phyloP scores from a whole-genome alignment of 2,888 invertebrate genomes.

The Ophion costatus region DNA sequence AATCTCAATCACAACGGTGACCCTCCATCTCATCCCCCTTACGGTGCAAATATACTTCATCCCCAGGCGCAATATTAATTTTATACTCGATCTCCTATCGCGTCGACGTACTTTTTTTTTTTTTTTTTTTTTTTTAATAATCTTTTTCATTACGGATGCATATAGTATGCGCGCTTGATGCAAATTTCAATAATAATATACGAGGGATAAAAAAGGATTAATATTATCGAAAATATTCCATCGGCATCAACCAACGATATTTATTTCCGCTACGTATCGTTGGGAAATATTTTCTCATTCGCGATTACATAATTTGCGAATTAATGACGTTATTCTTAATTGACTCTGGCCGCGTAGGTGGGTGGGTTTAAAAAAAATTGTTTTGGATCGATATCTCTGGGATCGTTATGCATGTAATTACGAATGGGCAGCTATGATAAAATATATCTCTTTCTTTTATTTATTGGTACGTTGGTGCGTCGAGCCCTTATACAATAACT shows the following conservation, averaged over 20 bases:
- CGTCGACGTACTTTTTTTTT: background rate
- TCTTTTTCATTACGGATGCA: background rate
- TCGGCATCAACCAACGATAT: constrained; percentile 1
- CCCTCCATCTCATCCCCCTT: constrained; percentile 14
- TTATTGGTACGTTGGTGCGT: background rate
- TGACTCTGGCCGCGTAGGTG: background rate
- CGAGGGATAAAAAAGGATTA: constrained; percentile 2
- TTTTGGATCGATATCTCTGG: background rate
- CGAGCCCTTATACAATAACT: background rate
- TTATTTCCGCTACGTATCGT: background rate
- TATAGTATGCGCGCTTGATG: background rate
- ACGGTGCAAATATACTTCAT: constrained; percentile 3
- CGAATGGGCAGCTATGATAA: background rate
- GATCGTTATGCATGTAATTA: background rate
- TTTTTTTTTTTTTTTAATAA: background rate
- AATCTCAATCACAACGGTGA: constrained; percentile 37
- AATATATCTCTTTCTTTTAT: background rate
- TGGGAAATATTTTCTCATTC: background rate
- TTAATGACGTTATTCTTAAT: constrained; percentile 9
- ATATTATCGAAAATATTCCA: constrained; percentile 5
- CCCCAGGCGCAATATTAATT: constrained; percentile 23
- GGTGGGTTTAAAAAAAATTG: background rate
- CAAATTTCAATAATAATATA: background rate
- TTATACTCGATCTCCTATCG: background rate
- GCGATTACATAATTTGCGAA: constrained; percentile 16